Percentiles rank a stretch among this genome's conserved stretches.
These are phyloP conservation scores for Desmodus rotundus DNA, from an alignment of 2,113 vertebrate species.

Conservation along the genomic window DNA sequence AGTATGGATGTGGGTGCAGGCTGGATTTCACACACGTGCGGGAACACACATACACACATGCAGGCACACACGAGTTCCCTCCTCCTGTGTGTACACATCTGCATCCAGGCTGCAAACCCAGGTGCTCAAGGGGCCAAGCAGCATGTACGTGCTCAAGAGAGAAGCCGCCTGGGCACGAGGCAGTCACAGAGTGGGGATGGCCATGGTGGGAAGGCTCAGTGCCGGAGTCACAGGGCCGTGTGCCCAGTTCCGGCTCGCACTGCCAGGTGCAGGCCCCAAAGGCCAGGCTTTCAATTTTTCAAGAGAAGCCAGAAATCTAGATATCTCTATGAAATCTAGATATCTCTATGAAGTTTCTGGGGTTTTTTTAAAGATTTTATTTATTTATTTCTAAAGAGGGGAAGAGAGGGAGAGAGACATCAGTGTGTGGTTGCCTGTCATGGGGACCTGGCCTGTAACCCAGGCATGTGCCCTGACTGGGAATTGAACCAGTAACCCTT, in stretches of 20 bases:
- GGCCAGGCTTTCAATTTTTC: neutral
- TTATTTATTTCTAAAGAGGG: too few species aligned
- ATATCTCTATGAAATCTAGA: neutral
- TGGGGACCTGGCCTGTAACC: too few species aligned
- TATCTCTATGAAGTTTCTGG: neutral
- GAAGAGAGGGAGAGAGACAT: too few species aligned
- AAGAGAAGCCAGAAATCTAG: neutral
- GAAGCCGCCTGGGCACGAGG: neutral
- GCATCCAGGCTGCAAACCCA: neutral
- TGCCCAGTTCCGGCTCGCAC: neutral
- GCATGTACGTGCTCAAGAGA: neutral
- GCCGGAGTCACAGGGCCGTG: neutral
- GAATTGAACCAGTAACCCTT: too few species aligned
- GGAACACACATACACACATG: neutral
- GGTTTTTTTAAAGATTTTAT: neutral
- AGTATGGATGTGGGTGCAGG: neutral
- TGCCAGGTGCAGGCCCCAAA: neutral
- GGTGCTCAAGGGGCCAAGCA: accelerated
- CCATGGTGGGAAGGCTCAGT: accelerated
- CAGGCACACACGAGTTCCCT: neutral
- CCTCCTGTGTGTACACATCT: neutral
- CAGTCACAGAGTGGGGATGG: neutral
- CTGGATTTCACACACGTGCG: neutral
- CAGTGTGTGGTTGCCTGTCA: too few species aligned
- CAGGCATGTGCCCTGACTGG: too few species aligned